Percentiles rank a stretch among this genome's conserved stretches.
phyloP scores from a whole-genome alignment of 1,140 invertebrate species.

The Drosophila truncata region DNA sequence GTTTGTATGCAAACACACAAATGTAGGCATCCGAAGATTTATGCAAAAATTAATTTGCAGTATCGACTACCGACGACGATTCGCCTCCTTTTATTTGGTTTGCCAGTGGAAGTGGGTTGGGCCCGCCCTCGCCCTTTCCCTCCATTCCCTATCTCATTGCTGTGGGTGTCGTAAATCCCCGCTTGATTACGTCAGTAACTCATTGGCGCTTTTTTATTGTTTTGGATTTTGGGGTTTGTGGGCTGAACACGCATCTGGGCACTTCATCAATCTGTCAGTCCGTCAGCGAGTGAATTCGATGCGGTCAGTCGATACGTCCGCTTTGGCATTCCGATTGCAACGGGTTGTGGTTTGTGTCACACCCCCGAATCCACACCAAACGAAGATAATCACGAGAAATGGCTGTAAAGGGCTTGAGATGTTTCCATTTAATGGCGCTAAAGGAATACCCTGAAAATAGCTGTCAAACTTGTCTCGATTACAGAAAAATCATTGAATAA shows the following conservation, averaged over 20 bases:
- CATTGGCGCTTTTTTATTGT: slow-evolving; percentile 35
- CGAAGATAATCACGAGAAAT: slow-evolving; percentile 13
- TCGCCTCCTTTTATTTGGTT: slow-evolving; percentile 54
- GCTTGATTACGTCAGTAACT: slow-evolving; percentile 68
- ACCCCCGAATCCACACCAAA: slow-evolving; percentile 1
- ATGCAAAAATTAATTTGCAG: slow-evolving; percentile 66
- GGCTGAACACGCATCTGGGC: slow-evolving; percentile 43
- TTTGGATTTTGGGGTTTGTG: slow-evolving; percentile 14
- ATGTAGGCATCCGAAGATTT: slow-evolving; percentile 59
- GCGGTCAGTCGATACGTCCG: slow-evolving; percentile 44
- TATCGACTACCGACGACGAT: slow-evolving; percentile 43
- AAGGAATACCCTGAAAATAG: neutral
- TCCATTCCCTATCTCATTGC: slow-evolving; percentile 12
- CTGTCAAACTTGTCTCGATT: slow-evolving; percentile 6
- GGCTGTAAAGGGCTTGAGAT: slow-evolving; percentile 13
- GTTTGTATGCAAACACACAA: slow-evolving; percentile 32
- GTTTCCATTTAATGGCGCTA: slow-evolving; percentile 3
- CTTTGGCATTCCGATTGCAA: slow-evolving; percentile 36
- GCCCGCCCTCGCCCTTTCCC: slow-evolving; percentile 6
- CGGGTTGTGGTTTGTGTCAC: slow-evolving; percentile 46
- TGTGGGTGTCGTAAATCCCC: slow-evolving; percentile 48
- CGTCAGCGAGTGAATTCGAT: slow-evolving; percentile 43
- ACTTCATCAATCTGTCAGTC: slow-evolving; percentile 50
- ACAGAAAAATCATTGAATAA: neutral
- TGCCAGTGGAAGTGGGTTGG: slow-evolving; percentile 43